phyloP scores from a whole-genome alignment of 2,113 vertebrate genomes.

The Centropristis striata region DNA sequence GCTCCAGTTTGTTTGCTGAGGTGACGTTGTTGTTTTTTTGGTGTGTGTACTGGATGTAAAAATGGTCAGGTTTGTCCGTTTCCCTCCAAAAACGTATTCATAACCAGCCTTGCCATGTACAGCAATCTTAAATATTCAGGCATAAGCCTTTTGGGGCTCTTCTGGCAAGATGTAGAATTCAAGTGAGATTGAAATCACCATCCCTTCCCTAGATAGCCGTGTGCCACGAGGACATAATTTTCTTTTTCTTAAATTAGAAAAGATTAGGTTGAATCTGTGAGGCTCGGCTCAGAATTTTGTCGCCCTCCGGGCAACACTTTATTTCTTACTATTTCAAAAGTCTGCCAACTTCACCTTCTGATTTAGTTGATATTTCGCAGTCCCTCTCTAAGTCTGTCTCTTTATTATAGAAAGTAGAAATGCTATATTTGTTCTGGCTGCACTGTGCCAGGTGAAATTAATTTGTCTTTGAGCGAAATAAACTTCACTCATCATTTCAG shows the following conservation, averaged over 20 bases:
- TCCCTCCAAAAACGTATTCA: slow-evolving; percentile 27
- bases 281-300: slow-evolving; percentile 44
- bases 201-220: slow-evolving; percentile 55
- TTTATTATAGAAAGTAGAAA: slow-evolving; percentile 14
- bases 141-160: slow-evolving; percentile 49
- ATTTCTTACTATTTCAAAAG: slow-evolving; percentile 60
- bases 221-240: slow-evolving; percentile 69
- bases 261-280: slow-evolving; percentile 53
- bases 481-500: not conserved
- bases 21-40: not conserved
- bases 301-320: slow-evolving; percentile 53
- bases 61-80: not conserved
- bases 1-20: slow-evolving; percentile 46
- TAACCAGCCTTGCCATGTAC: slow-evolving; percentile 16
- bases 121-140: slow-evolving; percentile 67
- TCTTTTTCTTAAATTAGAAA: slow-evolving; percentile 73
- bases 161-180: slow-evolving; percentile 67
- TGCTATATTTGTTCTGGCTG: not conserved
- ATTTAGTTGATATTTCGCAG: slow-evolving; percentile 39
- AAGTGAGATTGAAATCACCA: slow-evolving; percentile 69
- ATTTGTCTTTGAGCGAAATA: slow-evolving; percentile 10
- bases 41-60: slow-evolving; percentile 14
- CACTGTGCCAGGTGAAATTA: not conserved
- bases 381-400: slow-evolving; percentile 11
- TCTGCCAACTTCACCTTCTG: slow-evolving; percentile 42